Evolutionary conservation across 2,113 vertebrate species (phyloP), one percentile per base, ranked within the genome.

Genomic region (Mobula hypostoma): DNA sequence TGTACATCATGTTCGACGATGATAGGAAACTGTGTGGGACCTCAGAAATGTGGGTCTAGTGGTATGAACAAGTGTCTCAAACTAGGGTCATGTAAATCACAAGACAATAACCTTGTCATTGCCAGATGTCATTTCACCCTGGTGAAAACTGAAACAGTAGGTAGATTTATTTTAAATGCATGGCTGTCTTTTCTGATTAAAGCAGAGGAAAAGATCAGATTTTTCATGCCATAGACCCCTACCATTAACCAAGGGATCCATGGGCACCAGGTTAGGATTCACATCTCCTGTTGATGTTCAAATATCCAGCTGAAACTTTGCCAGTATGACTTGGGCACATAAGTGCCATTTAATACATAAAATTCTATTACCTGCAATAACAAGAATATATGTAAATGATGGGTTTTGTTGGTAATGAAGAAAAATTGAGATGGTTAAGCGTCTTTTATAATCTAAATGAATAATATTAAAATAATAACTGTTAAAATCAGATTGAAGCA

Each of bases 401-500:
- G 40, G 36, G 21, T 76, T 93, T 72, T 7, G 72, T 74, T 93
- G 48, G 36, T 27, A 74, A 93, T 56, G 24, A 76, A 72, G 8
- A 74, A 85, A 74, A 93, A 74, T 92, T 72, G 66, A 93, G 56
- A 72, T 36, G 66, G 63, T 72, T 48, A 21, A 48, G 63, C 66
- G 36, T 72, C 68, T 72, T 92, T 40, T 72, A 27, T 72, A 92
- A 72, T 70, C 32, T 92, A 72, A 93, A 93, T 17, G 27, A 88
- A 66, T 63, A 88, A 97, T 98, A 97, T 98, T 96, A 97, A 96
- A 97, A 95, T 96, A 95, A 96, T 95, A 96, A 96, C 96, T 97
- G 96, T 97, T 96, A 97, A 96, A 97, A 97, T 97, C 98, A 97
- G 96, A 95, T 95, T 96, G 97, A 96, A 95, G 96, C 96, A 96